These are phyloP conservation scores for Sebastiscus albofasciatus DNA, from an alignment of 2,797 vertebrate species.

Conservation along the genomic window DNA sequence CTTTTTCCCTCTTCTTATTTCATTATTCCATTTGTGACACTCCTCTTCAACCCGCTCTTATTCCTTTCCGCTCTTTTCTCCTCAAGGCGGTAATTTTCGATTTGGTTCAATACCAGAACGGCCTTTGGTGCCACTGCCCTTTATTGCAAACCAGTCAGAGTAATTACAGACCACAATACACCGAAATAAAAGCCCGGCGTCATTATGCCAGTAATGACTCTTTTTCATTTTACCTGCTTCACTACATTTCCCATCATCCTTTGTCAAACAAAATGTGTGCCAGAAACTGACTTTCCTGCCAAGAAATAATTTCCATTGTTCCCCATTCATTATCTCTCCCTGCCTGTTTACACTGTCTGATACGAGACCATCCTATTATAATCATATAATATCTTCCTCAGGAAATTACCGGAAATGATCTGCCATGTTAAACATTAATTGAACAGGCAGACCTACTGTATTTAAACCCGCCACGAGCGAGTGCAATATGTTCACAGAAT, in stretches of 20 bases:
- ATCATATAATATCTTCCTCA: constrained; percentile 50
- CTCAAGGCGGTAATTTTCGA: constrained; percentile 39
- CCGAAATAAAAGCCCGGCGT: constrained; percentile 46
- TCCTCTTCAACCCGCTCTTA: constrained; percentile 21
- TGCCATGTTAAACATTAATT: constrained; percentile 76
- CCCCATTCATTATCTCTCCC: constrained; percentile 29
- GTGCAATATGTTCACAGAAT: constrained; percentile 60
- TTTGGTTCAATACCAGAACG: constrained; percentile 42
- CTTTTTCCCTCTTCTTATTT: constrained; percentile 52
- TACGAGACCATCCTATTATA: constrained; percentile 43
- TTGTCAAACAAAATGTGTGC: constrained; percentile 48
- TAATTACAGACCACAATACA: constrained; percentile 47
- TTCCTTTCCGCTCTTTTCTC: constrained; percentile 1
- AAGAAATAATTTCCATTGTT: constrained; percentile 49
- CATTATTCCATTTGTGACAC: constrained; percentile 19
- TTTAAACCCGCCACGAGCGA: constrained; percentile 53
- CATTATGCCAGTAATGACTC: constrained; percentile 48
- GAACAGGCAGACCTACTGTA: constrained; percentile 55
- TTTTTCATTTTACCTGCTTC: constrained; percentile 54
- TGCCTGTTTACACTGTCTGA: constrained; percentile 60
- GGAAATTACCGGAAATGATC: constrained; percentile 71
- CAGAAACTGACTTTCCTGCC: constrained; percentile 35
- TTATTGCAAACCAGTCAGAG: constrained; percentile 32
- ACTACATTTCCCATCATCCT: constrained; percentile 69
- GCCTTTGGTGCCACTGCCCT: constrained; percentile 38